Evolutionary conservation across 2,888 invertebrate species (phyloP), one percentile per base, ranked within the genome.

Genomic region (Pomacea canaliculata): DNA sequence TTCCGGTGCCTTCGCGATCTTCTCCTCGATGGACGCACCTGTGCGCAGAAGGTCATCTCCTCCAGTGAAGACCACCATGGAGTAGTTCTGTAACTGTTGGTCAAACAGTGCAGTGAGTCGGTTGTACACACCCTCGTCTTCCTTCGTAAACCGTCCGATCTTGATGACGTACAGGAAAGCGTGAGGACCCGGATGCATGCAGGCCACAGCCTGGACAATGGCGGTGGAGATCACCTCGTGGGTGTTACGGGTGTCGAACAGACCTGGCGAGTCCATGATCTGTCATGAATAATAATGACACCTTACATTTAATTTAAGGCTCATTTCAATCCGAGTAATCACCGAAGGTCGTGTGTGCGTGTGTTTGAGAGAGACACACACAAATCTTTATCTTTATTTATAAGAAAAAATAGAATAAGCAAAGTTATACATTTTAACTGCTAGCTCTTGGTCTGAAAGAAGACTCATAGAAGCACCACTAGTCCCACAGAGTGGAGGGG

Each of bases 221-320:
- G 49, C 71, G 5, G 63, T 71, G 12, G 71, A 37, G 37, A 71
- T 71, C 18, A 23, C 46, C 49, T 71, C 71, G 62, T 71, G 71
- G 48, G 46, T 71, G 7, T 63, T 62, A 60, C 63, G 23, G 13
- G 71, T 71, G 71, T 71, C 71, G 23, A 62, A 71, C 63, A 71
- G 71, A n/a, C 71, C 71, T 3, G 71, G 71, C 48, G 71, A 71
- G 63, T 71, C 71, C 71, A 71, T 62, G 48, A 71, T 71, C 71
- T 71, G n/a, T 18, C 10, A 1, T 13, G 49, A 68, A 16, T n/a
- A 16, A 16, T 23, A 63, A 37, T 1, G 5, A 37, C 1, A 5
- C 37, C 5, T 37, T 37, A 37, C 3, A 37, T 37, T 37, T 3
- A 37, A 37, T 37, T 5, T 3, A 37, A 37, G 37, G 3, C 37